phyloP scores from a whole-genome alignment of 2,797 vertebrate species.

The Hippopotamyrus pictus region DNA sequence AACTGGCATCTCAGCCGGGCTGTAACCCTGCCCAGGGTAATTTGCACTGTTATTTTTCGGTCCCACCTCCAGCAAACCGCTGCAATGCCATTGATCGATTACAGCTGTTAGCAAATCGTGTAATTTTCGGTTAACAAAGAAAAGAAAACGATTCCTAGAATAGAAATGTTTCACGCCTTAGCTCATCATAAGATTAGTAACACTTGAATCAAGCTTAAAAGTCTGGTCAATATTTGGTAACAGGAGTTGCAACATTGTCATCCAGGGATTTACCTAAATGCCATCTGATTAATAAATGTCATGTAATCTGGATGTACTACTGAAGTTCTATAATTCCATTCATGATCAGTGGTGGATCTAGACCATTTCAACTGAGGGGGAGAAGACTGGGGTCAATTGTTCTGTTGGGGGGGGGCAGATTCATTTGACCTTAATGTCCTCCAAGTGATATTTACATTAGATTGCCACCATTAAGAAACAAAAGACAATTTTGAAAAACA shows the following conservation, averaged over 20 bases:
- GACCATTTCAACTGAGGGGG: neutral
- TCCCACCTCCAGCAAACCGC: neutral
- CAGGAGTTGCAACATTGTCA: neutral
- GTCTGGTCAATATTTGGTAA: neutral
- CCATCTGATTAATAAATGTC: neutral
- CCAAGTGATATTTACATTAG: neutral
- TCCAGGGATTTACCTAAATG: neutral
- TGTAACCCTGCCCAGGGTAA: neutral
- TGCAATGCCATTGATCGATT: neutral
- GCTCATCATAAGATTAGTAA: neutral
- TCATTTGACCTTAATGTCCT: neutral
- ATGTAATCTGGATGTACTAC: neutral
- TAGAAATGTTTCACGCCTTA: neutral
- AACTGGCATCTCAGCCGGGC: neutral
- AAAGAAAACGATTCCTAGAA: neutral
- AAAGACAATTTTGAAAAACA: neutral
- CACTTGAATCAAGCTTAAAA: neutral
- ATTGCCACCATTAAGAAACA: neutral
- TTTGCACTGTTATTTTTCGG: neutral
- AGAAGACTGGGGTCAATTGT: neutral
- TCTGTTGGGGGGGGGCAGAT: neutral
- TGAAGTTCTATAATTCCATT: neutral
- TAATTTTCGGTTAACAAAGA: neutral
- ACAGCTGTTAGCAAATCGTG: neutral
- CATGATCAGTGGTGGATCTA: neutral